Conservation (phyloP, 2,797 vertebrate genomes). For the Spinibarbus caldwelli region DNA sequence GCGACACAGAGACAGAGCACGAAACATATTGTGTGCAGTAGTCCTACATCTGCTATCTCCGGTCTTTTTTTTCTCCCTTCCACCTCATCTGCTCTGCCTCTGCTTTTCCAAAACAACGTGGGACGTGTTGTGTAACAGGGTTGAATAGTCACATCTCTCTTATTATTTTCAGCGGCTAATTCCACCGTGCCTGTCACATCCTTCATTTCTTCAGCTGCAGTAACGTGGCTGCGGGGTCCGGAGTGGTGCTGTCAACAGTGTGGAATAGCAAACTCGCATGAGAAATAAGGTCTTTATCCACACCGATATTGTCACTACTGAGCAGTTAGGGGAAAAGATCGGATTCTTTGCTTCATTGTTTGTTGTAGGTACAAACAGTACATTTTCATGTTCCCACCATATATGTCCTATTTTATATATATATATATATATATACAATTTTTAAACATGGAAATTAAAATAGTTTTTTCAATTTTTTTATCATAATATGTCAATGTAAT, state of each 20-base stretch:
- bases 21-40: constrained; percentile 49
- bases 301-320: background rate
- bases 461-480: no score
- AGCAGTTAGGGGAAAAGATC: background rate
- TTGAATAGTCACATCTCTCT: constrained; percentile 71
- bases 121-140: constrained; percentile 71
- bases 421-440: no score
- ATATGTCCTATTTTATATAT: background rate
- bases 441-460: no score
- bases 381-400: background rate
- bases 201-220: constrained; percentile 66
- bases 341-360: background rate
- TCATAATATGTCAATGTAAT: no score
- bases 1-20: background rate
- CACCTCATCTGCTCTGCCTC: constrained; percentile 34
- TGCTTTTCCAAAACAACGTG: constrained; percentile 64
- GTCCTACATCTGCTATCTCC: constrained; percentile 36
- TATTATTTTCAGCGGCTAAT: constrained; percentile 74
- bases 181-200: constrained; percentile 68
- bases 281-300: constrained; percentile 8
- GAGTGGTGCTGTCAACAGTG: constrained; percentile 53
- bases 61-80: constrained; percentile 7
- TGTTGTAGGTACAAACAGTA: background rate
- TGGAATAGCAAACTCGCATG: constrained; percentile 1
- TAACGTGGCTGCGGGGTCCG: constrained; percentile 40